Evolutionary conservation across 2,797 vertebrate species (phyloP).

Genomic region (Psittacula derbiana): DNA sequence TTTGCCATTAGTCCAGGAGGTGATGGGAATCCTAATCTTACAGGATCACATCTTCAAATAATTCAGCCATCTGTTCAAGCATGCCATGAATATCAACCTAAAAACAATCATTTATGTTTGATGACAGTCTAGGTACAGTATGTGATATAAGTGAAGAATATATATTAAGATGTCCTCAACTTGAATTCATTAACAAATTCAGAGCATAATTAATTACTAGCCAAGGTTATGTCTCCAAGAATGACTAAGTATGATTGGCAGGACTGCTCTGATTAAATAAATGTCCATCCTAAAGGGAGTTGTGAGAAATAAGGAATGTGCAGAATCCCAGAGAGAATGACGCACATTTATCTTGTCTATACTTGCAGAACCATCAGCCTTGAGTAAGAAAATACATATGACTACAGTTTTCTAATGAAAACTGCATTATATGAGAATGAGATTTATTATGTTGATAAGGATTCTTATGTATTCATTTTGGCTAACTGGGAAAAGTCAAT

Average conservation of each 20-base stretch:
- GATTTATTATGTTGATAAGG: slow-evolving; percentile 51
- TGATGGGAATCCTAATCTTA: not conserved
- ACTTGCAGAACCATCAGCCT: slow-evolving; percentile 35
- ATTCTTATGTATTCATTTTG: slow-evolving; percentile 27
- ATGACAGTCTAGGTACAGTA: not conserved
- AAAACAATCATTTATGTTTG: not conserved
- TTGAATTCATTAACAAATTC: slow-evolving; percentile 24
- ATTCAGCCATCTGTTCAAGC: not conserved
- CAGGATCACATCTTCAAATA: not conserved
- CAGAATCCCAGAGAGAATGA: slow-evolving; percentile 51
- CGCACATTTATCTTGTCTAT: slow-evolving; percentile 37
- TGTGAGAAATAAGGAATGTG: slow-evolving; percentile 47
- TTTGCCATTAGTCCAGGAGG: not conserved
- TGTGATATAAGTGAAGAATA: not conserved
- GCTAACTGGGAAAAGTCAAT: not conserved
- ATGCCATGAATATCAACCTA: not conserved
- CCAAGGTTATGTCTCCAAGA: not conserved
- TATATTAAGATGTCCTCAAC: not conserved
- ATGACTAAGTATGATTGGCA: not conserved
- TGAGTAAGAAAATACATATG: slow-evolving; percentile 25
- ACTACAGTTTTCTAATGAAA: slow-evolving; percentile 58
- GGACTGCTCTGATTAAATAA: not conserved
- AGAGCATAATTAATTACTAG: slow-evolving; percentile 10
- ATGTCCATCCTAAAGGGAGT: slow-evolving; percentile 30
- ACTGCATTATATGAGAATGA: slow-evolving; percentile 22